These are phyloP conservation scores for Furcula furcula DNA, from an alignment of 2,888 invertebrate genomes.

Conservation along the genomic window DNA sequence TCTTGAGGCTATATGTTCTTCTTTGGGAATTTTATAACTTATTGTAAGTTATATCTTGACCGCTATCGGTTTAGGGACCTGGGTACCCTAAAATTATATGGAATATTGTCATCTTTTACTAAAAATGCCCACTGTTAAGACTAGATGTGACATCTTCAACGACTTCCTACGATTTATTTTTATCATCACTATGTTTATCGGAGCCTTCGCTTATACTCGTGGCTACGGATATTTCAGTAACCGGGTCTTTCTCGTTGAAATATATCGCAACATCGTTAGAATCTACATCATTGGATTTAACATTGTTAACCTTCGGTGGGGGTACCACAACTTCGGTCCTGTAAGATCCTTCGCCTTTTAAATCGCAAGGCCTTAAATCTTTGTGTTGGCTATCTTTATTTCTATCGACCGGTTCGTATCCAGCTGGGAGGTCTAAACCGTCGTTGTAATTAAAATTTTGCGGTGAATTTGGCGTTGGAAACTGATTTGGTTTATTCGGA, in stretches of 20 bases:
- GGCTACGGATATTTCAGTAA: slow-evolving; percentile 73
- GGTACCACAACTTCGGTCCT: slow-evolving; percentile 66
- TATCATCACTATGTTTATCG: slow-evolving; percentile 54
- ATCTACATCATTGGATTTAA: slow-evolving; percentile 62
- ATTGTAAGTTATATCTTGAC: no score
- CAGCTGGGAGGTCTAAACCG: slow-evolving; percentile 63
- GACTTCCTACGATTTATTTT: slow-evolving; percentile 41
- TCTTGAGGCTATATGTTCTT: no score
- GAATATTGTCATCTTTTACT: no score
- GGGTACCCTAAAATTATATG: no score
- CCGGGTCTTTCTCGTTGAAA: slow-evolving; percentile 60
- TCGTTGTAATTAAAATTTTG: slow-evolving; percentile 30
- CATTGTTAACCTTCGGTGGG: slow-evolving; percentile 48
- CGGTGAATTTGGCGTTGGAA: slow-evolving; percentile 2
- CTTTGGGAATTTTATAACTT: no score
- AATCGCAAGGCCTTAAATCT: slow-evolving; percentile 59
- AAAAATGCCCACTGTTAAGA: slow-evolving; percentile 40
- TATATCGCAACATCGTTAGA: slow-evolving; percentile 83
- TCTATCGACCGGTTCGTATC: slow-evolving; percentile 66
- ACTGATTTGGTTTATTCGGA: slow-evolving; percentile 50
- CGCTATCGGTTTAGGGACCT: no score
- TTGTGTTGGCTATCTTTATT: slow-evolving; percentile 37
- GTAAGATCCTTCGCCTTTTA: slow-evolving; percentile 66
- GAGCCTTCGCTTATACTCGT: slow-evolving; percentile 69
- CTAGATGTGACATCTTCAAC: slow-evolving; percentile 38